phyloP scores from a whole-genome alignment of 1,140 invertebrate genomes.

The Drosophila nannoptera region DNA sequence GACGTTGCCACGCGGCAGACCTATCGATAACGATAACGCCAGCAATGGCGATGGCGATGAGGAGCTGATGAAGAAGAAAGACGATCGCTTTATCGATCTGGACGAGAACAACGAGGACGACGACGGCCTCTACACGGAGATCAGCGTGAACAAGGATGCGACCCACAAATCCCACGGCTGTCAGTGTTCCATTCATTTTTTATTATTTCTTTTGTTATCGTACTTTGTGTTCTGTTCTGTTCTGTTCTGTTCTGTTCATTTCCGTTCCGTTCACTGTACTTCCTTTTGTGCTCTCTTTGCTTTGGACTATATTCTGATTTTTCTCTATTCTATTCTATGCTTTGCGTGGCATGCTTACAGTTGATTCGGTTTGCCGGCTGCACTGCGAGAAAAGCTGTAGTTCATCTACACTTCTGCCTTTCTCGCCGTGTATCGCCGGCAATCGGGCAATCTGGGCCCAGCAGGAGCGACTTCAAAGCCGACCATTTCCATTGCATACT shows the following conservation, averaged over 20 bases:
- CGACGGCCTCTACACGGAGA: conserved; percentile 40
- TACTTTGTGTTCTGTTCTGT: conserved; percentile 13
- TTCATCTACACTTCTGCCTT: no score
- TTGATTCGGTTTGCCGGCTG: not conserved
- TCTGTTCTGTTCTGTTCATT: not conserved
- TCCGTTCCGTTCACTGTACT: not conserved
- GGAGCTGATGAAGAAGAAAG: no score
- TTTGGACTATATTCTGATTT: not conserved
- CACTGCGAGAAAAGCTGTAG: conserved; percentile 24
- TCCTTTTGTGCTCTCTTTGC: conserved; percentile 6
- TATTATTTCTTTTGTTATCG: conserved; percentile 11
- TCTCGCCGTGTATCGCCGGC: conserved; percentile 27
- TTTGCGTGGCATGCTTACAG: conserved; percentile 11
- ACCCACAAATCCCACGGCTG: conserved; percentile 45
- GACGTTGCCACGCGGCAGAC: not conserved
- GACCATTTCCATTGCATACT: conserved; percentile 13
- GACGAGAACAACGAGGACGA: conserved; percentile 44
- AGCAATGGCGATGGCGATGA: conserved; percentile 22
- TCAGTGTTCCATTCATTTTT: conserved; percentile 68
- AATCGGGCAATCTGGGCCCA: not conserved
- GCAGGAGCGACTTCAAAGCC: conserved; percentile 6
- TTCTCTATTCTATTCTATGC: not conserved
- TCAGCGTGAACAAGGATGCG: conserved; percentile 32
- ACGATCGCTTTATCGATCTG: conserved; percentile 28
- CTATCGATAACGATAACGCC: not conserved